Evolutionary conservation across 2,888 invertebrate species (phyloP), one percentile per base, ranked within the genome.

Genomic region (Lamellibrachia satsuma): DNA sequence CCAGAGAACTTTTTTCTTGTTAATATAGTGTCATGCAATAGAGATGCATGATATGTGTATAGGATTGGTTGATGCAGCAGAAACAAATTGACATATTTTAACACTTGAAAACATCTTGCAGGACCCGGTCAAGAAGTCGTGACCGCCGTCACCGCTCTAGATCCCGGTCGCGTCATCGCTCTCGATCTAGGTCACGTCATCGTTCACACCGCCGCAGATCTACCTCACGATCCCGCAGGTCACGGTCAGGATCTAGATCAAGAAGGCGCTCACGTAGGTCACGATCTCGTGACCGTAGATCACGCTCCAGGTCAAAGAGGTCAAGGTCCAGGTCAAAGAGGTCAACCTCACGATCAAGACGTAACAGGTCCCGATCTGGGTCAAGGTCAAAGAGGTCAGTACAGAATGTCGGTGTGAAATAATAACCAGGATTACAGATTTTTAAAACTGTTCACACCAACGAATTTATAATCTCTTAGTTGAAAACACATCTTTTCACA

Each of bases 161-260:
- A 75, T 75, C 75, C 75, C 15, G 75, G 75, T 75, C 75, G 22
- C 75, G 75, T 75, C 75, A 75, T 75, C 75, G 75, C n/a, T 75
- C 75, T 15, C 75, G 22, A 75, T 75, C 75, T n/a, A 75, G 75
- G 75, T 75, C 75, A 6, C 75, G 75, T 75, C 75, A 75, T 75
- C 75, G 75, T n/a, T 75, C 75, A 75, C 75, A 75, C 75, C 75
- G 75, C 15, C 75, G 75, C 75, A 75, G 75, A n/a, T 75, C 75
- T 6, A 22, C 3, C 75, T 75, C 75, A 75, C 75, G 75, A 22
- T 75, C 75, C 15, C 75, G 75, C 3, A 75, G 22, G 75, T 75
- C 75, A 22, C 75, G 15, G 75, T 75, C 75, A 22, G 22, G 15
- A 75, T 75, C 75, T 75, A 75, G 22, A 22, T 75, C 75, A 75